Conservation (phyloP, 1,140 invertebrate species). For the Diploscapter pachys region DNA sequence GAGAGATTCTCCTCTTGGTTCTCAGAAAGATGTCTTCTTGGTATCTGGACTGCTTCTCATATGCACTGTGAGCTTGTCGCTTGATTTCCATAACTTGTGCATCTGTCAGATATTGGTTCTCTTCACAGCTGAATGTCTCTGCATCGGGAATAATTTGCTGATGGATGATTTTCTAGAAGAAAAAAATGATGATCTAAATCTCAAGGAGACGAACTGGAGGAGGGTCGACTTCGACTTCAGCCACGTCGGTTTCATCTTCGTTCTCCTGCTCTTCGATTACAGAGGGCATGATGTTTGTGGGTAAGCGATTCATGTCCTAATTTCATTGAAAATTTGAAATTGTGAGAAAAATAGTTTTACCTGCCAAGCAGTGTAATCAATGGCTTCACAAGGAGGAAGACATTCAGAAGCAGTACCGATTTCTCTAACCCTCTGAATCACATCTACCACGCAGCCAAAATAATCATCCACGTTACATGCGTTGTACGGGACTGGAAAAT, state of each 20-base stretch:
- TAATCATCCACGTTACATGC: constrained; percentile 54
- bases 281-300: constrained; percentile 52
- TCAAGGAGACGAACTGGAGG: neutral
- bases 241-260: constrained; percentile 48
- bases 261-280: constrained; percentile 49
- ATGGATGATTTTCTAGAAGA: constrained; percentile 9
- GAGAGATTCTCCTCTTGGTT: constrained; percentile 49
- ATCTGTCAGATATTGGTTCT: constrained; percentile 50
- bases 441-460: constrained; percentile 51
- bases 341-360: neutral
- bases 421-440: constrained; percentile 16
- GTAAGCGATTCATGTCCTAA: constrained; percentile 50
- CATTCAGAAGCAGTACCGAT: constrained; percentile 23
- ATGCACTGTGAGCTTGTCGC: constrained; percentile 48
- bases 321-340: neutral
- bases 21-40: constrained; percentile 57
- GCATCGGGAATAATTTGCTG: constrained; percentile 1
- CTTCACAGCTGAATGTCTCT: constrained; percentile 26
- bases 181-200: neutral
- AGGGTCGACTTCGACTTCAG: constrained; percentile 44
- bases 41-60: constrained; percentile 55
- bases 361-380: constrained; percentile 59
- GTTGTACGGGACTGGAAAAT: constrained; percentile 13
- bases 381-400: constrained; percentile 46
- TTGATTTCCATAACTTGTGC: constrained; percentile 47